Evolutionary conservation across 1,140 invertebrate species (phyloP).

Genomic region (Yoshiicerus persimilis): DNA sequence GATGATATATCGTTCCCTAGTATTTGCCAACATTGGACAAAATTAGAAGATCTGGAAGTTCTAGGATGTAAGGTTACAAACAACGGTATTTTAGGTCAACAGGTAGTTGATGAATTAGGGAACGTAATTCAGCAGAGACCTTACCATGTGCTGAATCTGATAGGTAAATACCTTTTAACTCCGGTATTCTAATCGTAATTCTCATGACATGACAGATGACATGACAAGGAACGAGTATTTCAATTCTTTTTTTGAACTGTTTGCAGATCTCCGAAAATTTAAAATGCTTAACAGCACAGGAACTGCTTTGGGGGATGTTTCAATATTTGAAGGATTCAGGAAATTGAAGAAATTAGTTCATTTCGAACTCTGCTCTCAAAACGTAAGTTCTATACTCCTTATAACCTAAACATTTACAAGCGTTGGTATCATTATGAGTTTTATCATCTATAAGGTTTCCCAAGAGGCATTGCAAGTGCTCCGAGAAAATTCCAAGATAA

Average conservation of each 20-base stretch:
- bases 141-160: not conserved
- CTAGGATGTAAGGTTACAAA: conserved; percentile 13
- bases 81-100: conserved; percentile 2
- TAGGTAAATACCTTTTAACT: not conserved
- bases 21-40: conserved; percentile 17
- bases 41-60: conserved; percentile 28
- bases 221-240: not conserved
- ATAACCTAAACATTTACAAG: no score
- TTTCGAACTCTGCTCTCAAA: conserved; percentile 23
- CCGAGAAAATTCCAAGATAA: no score
- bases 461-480: no score
- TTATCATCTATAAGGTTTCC: no score
- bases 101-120: not conserved
- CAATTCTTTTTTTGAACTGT: not conserved
- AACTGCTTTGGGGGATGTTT: not conserved
- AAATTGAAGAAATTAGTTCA: conserved; percentile 2
- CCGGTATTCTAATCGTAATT: no score
- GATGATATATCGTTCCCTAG: conserved; percentile 7
- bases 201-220: no score
- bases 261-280: conserved; percentile 1
- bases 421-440: no score
- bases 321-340: conserved; percentile 10
- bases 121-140: not conserved
- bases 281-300: conserved; percentile 29
- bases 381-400: no score